These are phyloP conservation scores for Diadegma fenestrale DNA, from an alignment of 2,888 invertebrate species.

Conservation along the genomic window DNA sequence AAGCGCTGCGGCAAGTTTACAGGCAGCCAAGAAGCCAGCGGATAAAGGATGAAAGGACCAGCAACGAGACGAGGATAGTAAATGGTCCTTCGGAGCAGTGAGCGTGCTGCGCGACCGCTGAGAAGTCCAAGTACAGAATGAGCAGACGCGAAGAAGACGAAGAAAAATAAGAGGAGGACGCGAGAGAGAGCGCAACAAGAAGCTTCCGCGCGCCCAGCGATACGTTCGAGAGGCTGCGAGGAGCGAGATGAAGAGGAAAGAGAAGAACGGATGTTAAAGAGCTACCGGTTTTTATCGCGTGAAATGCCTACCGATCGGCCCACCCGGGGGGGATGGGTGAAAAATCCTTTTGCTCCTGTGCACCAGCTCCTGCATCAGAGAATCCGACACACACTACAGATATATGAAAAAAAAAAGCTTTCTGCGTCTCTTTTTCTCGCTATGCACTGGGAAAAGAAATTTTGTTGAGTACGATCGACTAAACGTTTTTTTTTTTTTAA, in stretches of 20 bases:
- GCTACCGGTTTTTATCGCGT: constrained; percentile 73
- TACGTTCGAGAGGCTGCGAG: constrained; percentile 15
- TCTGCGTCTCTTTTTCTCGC: not conserved
- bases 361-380: constrained; percentile 47
- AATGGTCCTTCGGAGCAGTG: no score
- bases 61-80: constrained; percentile 11
- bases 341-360: constrained; percentile 52
- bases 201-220: not conserved
- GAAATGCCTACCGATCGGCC: constrained; percentile 69
- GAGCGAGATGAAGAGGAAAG: constrained; percentile 9
- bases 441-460: no score
- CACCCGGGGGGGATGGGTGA: constrained; percentile 63
- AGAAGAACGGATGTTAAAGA: constrained; percentile 66
- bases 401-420: not conserved
- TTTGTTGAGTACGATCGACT: no score
- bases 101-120: constrained; percentile 21
- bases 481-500: no score
- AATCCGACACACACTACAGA: constrained; percentile 27
- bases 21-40: constrained; percentile 34
- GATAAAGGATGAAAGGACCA: constrained; percentile 42
- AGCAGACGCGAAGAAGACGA: constrained; percentile 16
- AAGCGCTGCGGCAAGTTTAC: constrained; percentile 48
- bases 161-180: constrained; percentile 27
- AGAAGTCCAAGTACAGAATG: constrained; percentile 31
- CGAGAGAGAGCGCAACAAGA: constrained; percentile 24